phyloP scores from a whole-genome alignment of 2,797 vertebrate species.

The Crocidura indochinensis region DNA sequence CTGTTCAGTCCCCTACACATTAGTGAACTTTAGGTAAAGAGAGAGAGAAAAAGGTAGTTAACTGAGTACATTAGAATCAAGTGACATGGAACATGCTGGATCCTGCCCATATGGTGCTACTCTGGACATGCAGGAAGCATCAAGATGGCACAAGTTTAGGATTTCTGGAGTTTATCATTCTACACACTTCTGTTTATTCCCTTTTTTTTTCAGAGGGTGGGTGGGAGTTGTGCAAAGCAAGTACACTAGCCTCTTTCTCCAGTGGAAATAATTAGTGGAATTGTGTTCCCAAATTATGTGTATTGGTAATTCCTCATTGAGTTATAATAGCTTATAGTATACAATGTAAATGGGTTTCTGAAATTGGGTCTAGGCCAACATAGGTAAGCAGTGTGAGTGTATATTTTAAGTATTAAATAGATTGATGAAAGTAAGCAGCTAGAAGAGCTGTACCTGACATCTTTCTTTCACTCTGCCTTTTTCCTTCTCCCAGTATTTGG shows the following conservation, averaged over 20 bases:
- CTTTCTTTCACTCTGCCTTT: not conserved
- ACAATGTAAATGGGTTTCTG: not conserved
- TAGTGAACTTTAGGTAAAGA: not conserved
- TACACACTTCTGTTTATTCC: not conserved
- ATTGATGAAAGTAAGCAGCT: not conserved
- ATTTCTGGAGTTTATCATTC: not conserved
- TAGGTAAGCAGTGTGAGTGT: not conserved
- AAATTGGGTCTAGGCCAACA: not conserved
- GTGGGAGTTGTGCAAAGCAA: no score
- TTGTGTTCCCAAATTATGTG: not conserved
- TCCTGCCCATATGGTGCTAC: accelerated
- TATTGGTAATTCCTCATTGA: not conserved
- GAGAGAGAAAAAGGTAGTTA: not conserved
- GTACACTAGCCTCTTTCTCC: no score
- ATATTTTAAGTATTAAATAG: not conserved
- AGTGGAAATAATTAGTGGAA: not conserved
- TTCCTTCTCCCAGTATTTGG: not conserved
- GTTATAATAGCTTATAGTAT: accelerated
- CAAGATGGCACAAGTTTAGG: not conserved
- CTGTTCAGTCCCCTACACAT: not conserved
- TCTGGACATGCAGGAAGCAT: not conserved
- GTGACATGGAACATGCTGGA: not conserved
- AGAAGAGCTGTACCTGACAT: not conserved
- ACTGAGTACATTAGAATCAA: not conserved
- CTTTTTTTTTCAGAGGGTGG: no score